Conservation (phyloP, 1,140 invertebrate species). For the Limonius californicus region DNA sequence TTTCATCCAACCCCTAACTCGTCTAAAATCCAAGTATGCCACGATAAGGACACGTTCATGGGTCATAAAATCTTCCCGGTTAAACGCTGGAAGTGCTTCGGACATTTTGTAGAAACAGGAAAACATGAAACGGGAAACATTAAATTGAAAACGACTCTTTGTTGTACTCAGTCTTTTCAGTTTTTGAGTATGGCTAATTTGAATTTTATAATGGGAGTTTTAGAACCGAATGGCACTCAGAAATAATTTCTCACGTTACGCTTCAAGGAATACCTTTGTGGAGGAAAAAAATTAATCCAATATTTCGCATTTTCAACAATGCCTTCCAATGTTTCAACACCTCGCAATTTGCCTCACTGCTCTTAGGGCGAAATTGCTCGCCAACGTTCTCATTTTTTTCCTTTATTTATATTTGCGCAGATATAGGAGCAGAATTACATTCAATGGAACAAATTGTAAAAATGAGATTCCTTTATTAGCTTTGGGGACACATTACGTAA, state of each 20-base stretch:
- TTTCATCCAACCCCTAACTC: neutral
- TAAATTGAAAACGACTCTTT: slow-evolving; percentile 9
- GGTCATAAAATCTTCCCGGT: slow-evolving; percentile 6
- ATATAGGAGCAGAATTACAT: too few species aligned
- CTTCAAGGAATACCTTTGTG: neutral
- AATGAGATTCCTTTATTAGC: too few species aligned
- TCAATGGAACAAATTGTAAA: too few species aligned
- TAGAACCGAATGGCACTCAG: neutral
- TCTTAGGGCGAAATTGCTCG: too few species aligned
- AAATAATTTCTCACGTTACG: neutral
- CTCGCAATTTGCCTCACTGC: too few species aligned
- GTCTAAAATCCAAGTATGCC: neutral
- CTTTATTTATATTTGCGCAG: too few species aligned
- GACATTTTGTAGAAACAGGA: slow-evolving; percentile 8
- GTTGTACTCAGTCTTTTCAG: neutral
- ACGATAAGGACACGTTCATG: slow-evolving; percentile 6
- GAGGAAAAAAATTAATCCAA: too few species aligned
- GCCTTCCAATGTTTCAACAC: too few species aligned
- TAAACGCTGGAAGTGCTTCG: neutral
- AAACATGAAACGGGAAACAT: slow-evolving; percentile 3
- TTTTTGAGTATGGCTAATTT: neutral
- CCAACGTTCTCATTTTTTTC: too few species aligned
- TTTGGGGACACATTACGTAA: too few species aligned
- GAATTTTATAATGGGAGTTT: slow-evolving; percentile 4
- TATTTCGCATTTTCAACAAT: too few species aligned